These are phyloP conservation scores for Epizoanthus stellaris DNA, from an alignment of 92 coral and sea anemone species.

Conservation along the genomic window DNA sequence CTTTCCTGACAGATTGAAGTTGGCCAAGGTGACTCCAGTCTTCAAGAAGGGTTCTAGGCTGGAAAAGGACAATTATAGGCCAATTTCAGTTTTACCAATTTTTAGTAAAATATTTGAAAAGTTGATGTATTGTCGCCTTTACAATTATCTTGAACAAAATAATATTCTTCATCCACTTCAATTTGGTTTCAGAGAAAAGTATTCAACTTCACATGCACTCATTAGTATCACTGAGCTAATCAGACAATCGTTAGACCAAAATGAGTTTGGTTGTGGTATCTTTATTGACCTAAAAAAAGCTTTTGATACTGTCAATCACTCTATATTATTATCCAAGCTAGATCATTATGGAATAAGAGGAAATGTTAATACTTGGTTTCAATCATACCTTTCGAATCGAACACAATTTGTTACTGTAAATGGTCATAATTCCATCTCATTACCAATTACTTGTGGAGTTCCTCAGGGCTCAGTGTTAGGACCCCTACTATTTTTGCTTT, in stretches of 20 bases:
- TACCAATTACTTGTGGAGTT: too few relatives aligned
- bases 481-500: slow-evolving; percentile 22
- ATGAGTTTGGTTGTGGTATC: slow-evolving; percentile 43
- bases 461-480: too few relatives aligned
- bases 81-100: slow-evolving; percentile 1
- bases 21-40: slow-evolving; percentile 22
- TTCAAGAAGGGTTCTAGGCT: slow-evolving; percentile 45
- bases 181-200: slow-evolving; percentile 49
- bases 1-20: slow-evolving; percentile 44
- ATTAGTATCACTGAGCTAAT: slow-evolving; percentile 32
- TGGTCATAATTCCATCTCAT: background rate
- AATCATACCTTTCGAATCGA: slow-evolving; percentile 46
- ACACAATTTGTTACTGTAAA: slow-evolving; percentile 1
- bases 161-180: slow-evolving; percentile 40
- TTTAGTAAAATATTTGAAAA: slow-evolving; percentile 29
- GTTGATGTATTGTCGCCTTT: slow-evolving; percentile 27
- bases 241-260: slow-evolving; percentile 25
- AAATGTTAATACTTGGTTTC: slow-evolving; percentile 39
- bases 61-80: slow-evolving; percentile 33
- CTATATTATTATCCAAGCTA: slow-evolving; percentile 28
- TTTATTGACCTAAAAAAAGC: slow-evolving; percentile 52
- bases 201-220: slow-evolving; percentile 41
- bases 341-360: slow-evolving; percentile 33
- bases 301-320: slow-evolving; percentile 50
- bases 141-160: slow-evolving; percentile 37